A percentile compares a stretch with the other conserved stretches of the same genome.
These are phyloP conservation scores for Octopus bimaculoides DNA, from an alignment of 1,140 invertebrate genomes.

Conservation along the genomic window DNA sequence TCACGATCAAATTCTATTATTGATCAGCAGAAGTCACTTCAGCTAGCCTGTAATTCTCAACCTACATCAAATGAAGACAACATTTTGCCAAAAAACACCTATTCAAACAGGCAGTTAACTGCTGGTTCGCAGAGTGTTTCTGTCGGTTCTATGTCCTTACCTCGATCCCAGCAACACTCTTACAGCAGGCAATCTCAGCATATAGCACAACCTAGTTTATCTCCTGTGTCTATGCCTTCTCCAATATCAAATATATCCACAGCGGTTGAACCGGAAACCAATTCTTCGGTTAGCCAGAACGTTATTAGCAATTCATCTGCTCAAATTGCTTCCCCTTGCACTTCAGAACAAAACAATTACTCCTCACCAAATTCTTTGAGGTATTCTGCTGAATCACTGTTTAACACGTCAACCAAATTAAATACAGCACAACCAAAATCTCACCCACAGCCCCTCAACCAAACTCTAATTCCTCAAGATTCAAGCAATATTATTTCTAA, in stretches of 20 bases:
- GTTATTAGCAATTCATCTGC: not conserved
- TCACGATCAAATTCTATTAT: not conserved
- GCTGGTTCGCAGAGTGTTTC: not conserved
- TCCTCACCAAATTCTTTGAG: conserved; percentile 15
- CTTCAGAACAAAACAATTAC: not conserved
- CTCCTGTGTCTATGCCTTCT: conserved; percentile 9
- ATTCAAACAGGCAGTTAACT: not conserved
- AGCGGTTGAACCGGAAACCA: conserved; percentile 10
- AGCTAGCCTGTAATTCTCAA: not conserved
- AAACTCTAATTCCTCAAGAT: not conserved
- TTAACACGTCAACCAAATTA: conserved; percentile 27
- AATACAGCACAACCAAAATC: conserved; percentile 9
- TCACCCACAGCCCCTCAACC: conserved; percentile 5
- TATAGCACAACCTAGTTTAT: conserved; percentile 16
- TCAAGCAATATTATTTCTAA: not conserved
- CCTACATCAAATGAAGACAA: not conserved
- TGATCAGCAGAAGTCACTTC: not conserved
- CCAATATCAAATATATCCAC: not conserved
- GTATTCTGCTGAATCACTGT: conserved; percentile 33
- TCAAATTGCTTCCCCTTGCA: not conserved
- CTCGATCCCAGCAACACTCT: not conserved
- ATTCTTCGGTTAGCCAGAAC: not conserved
- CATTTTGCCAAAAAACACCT: not conserved
- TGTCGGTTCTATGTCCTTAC: not conserved
- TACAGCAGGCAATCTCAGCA: not conserved